phyloP scores from a whole-genome alignment of 2,113 vertebrate genomes.

The Gobius niger region DNA sequence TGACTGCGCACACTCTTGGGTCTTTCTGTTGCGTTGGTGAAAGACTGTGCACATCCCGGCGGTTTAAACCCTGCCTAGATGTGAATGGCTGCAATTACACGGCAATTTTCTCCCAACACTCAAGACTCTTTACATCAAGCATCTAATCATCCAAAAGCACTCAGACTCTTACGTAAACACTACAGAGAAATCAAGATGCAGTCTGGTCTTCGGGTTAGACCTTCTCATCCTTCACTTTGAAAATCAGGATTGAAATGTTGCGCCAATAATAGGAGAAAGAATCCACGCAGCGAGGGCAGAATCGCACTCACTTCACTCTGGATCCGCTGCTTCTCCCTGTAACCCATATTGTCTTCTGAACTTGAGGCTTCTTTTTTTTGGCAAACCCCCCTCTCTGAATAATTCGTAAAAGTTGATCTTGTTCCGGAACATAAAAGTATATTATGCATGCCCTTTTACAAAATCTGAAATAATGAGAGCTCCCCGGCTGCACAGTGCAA shows the following conservation, averaged over 20 bases:
- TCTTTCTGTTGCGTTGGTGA: too few species aligned
- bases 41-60: background rate
- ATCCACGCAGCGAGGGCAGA: background rate
- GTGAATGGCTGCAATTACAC: slow-evolving; percentile 1
- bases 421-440: slow-evolving; percentile 11
- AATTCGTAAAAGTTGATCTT: slow-evolving; percentile 36
- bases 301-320: background rate
- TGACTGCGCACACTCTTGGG: too few species aligned
- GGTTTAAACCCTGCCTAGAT: background rate
- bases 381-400: background rate
- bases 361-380: background rate
- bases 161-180: background rate
- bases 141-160: background rate
- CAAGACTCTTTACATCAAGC: background rate
- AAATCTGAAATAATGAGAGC: slow-evolving; percentile 61
- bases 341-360: background rate
- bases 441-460: slow-evolving; percentile 48
- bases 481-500: slow-evolving; percentile 28
- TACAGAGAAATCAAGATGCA: background rate
- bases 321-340: background rate
- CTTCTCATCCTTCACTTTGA: background rate
- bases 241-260: background rate
- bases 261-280: too few species aligned
- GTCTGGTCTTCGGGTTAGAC: background rate
- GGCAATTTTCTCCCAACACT: background rate